These are phyloP conservation scores for Monomorium pharaonis DNA, from an alignment of 1,140 invertebrate species.

Conservation along the genomic window DNA sequence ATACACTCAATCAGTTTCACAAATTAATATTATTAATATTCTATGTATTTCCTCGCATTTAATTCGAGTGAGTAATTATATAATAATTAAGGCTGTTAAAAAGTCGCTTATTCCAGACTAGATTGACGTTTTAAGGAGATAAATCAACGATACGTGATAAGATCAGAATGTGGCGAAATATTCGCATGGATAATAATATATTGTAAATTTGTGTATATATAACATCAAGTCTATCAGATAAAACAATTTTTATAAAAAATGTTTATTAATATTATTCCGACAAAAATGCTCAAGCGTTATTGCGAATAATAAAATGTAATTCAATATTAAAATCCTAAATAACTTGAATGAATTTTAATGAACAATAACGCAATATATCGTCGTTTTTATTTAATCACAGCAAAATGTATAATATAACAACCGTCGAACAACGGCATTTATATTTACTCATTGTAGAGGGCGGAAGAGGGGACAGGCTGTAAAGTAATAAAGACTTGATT, in stretches of 20 bases:
- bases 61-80: neutral
- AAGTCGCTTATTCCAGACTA: neutral
- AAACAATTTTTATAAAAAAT: neutral
- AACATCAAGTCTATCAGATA: neutral
- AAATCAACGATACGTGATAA: neutral
- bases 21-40: constrained; percentile 25
- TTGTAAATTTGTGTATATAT: neutral
- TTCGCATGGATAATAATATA: neutral
- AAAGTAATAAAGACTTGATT: constrained; percentile 41
- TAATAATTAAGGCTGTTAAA: neutral
- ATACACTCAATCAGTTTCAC: neutral
- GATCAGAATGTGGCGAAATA: neutral
- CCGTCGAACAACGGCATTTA: neutral
- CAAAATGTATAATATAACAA: neutral
- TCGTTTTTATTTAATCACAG: neutral
- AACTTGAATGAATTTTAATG: constrained; percentile 15
- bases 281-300: neutral
- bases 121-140: neutral
- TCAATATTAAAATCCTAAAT: neutral
- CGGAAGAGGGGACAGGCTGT: neutral
- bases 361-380: neutral
- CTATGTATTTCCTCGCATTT: neutral
- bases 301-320: neutral
- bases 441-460: neutral
- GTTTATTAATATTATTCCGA: neutral